These are phyloP conservation scores for Okamejei kenojei DNA, from an alignment of 2,797 vertebrate genomes.

Conservation along the genomic window DNA sequence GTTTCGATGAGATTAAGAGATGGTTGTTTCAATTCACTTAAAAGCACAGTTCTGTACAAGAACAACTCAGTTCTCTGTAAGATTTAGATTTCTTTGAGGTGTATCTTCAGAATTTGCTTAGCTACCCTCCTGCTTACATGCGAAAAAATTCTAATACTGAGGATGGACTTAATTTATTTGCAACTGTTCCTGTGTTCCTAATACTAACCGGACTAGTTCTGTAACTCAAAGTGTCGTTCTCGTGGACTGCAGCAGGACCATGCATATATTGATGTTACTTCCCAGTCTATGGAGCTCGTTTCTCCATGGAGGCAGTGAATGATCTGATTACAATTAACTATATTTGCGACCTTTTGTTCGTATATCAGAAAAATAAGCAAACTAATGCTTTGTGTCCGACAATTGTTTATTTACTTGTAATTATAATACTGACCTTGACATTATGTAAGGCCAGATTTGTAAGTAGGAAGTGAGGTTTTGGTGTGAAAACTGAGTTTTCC, in stretches of 20 bases:
- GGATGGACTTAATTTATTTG: neutral
- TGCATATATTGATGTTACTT: too few species aligned
- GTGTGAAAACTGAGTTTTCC: neutral
- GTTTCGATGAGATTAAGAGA: neutral
- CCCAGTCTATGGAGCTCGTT: neutral
- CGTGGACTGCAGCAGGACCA: too few species aligned
- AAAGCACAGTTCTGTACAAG: neutral
- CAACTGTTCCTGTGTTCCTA: neutral
- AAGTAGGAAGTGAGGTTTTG: neutral
- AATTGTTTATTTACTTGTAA: neutral
- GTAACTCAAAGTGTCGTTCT: neutral
- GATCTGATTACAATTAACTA: neutral
- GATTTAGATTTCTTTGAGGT: neutral
- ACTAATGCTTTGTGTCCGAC: neutral
- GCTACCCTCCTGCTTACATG: neutral
- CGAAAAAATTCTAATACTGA: neutral
- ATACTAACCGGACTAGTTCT: neutral
- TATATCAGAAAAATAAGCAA: neutral
- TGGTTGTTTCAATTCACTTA: neutral
- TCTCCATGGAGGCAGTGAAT: neutral
- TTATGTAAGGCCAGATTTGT: neutral
- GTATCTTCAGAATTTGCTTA: neutral
- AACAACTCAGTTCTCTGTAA: neutral
- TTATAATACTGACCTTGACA: neutral
- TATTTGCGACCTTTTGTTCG: neutral